Evolutionary conservation across 2,888 invertebrate species (phyloP).

Genomic region (Apotomis capreana): DNA sequence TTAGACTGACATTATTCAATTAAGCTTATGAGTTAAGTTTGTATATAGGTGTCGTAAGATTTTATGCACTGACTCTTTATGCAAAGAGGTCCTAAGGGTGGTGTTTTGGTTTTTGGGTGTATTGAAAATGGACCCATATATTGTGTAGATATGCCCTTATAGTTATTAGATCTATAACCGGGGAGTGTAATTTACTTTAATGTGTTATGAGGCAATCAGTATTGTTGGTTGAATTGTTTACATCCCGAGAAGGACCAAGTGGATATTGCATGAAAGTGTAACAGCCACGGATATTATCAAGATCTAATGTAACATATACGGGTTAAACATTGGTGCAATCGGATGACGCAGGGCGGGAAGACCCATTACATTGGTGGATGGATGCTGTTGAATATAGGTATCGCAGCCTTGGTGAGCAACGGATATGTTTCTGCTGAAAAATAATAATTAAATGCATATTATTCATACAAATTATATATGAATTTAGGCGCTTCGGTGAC

Average conservation of each 20-base stretch:
- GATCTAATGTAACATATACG: neutral
- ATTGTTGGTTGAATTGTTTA: slow-evolving; percentile 34
- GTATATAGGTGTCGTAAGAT: slow-evolving; percentile 74
- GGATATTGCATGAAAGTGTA: neutral
- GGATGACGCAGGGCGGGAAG: no score
- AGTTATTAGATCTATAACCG: slow-evolving; percentile 62
- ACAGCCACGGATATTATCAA: neutral
- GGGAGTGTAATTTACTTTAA: slow-evolving; percentile 54
- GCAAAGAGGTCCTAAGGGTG: slow-evolving; percentile 78
- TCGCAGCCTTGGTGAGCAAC: no score
- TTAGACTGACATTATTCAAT: slow-evolving; percentile 8
- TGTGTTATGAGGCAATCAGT: slow-evolving; percentile 41
- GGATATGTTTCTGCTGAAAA: no score
- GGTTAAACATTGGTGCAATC: no score
- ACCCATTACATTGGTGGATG: no score
- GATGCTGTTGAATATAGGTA: no score
- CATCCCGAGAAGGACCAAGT: neutral
- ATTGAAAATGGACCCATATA: slow-evolving; percentile 76
- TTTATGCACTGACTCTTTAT: slow-evolving; percentile 78
- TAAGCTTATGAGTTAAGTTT: slow-evolving; percentile 12
- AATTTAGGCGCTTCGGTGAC: no score
- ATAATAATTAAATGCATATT: no score
- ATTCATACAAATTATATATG: no score
- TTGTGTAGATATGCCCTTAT: slow-evolving; percentile 49
- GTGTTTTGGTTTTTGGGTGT: slow-evolving; percentile 76